A percentile compares a stretch with the other conserved stretches of the same genome.
Conservation (phyloP, 2,797 vertebrate species). For the Hemibagrus guttatus region DNA sequence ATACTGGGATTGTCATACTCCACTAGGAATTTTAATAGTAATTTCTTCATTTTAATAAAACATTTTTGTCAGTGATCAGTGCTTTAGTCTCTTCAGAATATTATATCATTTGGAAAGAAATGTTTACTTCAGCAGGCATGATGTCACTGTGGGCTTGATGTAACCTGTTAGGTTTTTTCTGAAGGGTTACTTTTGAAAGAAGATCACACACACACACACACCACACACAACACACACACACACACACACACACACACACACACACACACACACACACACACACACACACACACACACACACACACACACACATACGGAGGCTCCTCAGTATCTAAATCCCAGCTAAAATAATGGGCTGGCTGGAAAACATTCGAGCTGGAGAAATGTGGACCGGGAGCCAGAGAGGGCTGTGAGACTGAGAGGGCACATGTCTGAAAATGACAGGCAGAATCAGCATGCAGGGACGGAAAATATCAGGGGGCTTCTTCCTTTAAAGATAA, state of each 20-base stretch:
- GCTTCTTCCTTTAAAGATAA: conserved; percentile 55
- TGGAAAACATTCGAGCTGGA: conserved; percentile 40
- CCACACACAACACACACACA: conserved; percentile 16
- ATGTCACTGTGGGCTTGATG: conserved; percentile 23
- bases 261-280: neutral
- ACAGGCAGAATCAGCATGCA: conserved; percentile 50
- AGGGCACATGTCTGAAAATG: conserved; percentile 49
- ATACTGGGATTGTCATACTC: neutral
- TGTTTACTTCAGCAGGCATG: neutral
- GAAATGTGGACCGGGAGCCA: conserved; percentile 35
- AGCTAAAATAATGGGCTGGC: conserved; percentile 39
- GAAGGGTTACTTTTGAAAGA: conserved; percentile 26
- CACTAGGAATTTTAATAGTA: too few species aligned
- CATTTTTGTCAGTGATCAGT: neutral
- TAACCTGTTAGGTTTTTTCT: conserved; percentile 30
- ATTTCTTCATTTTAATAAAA: too few species aligned
- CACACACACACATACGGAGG: neutral
- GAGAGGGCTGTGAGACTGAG: conserved; percentile 33
- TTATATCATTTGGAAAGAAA: neutral
- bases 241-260: conserved; percentile 7
- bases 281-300: conserved; percentile 13
- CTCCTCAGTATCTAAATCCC: conserved; percentile 26
- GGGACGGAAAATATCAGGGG: conserved; percentile 47
- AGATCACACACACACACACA: neutral
- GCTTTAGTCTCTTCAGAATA: neutral